phyloP scores from a whole-genome alignment of 2,797 vertebrate species.

The Rhincodon typus region DNA sequence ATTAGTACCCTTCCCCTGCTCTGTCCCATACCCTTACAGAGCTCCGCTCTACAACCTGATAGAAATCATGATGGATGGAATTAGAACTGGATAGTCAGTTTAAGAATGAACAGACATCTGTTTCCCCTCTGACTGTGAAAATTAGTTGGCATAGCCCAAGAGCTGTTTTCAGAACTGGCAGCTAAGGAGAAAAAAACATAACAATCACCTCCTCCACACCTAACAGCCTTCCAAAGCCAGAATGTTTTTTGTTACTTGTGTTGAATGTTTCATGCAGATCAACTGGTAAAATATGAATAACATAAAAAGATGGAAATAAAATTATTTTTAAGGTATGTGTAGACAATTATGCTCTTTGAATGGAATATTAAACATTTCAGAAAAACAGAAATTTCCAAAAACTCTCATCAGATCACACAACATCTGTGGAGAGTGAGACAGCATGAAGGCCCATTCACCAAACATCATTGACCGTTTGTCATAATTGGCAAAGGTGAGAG shows the following conservation, averaged over 20 bases:
- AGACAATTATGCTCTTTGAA: background rate
- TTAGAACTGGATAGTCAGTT: background rate
- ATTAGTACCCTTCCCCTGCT: background rate
- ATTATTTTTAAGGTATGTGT: constrained; percentile 4
- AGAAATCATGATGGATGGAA: background rate
- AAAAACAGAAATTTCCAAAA: background rate
- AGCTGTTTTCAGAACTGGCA: background rate
- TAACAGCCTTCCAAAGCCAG: background rate
- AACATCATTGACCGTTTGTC: background rate
- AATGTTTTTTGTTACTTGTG: background rate
- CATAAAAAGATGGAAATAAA: background rate
- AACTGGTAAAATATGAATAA: background rate
- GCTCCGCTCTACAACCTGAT: background rate
- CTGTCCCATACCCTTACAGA: background rate
- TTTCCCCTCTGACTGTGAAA: background rate
- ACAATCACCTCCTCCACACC: constrained; percentile 20
- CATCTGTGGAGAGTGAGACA: background rate
- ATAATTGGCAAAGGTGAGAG: background rate
- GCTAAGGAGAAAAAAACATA: background rate
- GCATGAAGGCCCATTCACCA: background rate
- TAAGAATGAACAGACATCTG: background rate
- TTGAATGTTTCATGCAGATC: background rate
- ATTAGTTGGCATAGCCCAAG: background rate
- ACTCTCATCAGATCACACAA: background rate
- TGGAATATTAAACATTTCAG: background rate